Percentiles rank a stretch among this genome's conserved stretches.
Conservation (phyloP, 2,888 invertebrate genomes). For the Dicranocentrus wangi region DNA sequence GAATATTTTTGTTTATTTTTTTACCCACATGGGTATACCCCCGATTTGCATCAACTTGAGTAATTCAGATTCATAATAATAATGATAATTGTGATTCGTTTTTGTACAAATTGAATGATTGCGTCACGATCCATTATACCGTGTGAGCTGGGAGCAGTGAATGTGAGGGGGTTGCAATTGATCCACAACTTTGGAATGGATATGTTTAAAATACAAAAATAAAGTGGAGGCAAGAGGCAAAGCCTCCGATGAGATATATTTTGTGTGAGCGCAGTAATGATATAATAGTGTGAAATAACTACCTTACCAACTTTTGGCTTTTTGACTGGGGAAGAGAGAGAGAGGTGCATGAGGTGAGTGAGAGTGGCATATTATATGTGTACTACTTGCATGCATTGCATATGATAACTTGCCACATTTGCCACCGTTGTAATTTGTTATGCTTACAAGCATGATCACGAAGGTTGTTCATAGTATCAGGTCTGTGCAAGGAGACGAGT, state of each 20-base stretch:
- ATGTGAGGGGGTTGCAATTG: constrained; percentile 7
- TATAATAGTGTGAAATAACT: constrained; percentile 72
- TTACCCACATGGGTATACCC: too few relatives aligned
- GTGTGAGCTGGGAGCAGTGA: too few relatives aligned
- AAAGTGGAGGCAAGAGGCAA: background rate
- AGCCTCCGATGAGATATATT: constrained; percentile 50
- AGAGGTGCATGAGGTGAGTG: constrained; percentile 13
- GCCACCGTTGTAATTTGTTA: constrained; percentile 54
- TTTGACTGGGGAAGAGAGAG: constrained; percentile 30
- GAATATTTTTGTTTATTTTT: too few relatives aligned
- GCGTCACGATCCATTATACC: constrained; percentile 34
- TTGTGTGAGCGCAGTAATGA: constrained; percentile 62
- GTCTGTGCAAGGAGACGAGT: background rate
- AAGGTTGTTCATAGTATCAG: background rate
- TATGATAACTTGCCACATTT: constrained; percentile 36
- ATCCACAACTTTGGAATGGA: background rate
- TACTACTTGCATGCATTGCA: background rate
- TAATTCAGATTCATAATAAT: too few relatives aligned
- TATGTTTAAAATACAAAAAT: constrained; percentile 1
- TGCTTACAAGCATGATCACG: constrained; percentile 35
- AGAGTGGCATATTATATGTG: background rate
- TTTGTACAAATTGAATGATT: constrained; percentile 22
- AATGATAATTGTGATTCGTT: background rate
- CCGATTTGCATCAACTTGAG: too few relatives aligned
- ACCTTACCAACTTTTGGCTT: constrained; percentile 50